These are phyloP conservation scores for Agrilus cyanescens DNA, from an alignment of 2,888 invertebrate species.

Conservation along the genomic window DNA sequence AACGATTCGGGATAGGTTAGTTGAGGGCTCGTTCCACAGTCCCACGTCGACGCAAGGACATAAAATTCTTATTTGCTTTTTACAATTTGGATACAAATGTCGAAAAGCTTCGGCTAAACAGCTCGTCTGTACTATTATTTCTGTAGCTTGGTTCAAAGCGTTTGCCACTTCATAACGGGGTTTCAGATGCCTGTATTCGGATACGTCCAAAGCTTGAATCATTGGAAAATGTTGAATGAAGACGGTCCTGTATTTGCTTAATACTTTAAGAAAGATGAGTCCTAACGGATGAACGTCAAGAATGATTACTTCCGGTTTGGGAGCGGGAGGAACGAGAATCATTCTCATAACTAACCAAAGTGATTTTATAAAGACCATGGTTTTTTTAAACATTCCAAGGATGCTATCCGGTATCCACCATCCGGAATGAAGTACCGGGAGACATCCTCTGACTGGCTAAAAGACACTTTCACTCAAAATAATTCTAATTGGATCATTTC, in stretches of 20 bases:
- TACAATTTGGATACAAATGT: slow-evolving; percentile 24
- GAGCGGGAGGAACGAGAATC: slow-evolving; percentile 22
- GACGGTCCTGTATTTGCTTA: slow-evolving; percentile 23
- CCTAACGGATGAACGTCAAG: slow-evolving; percentile 25
- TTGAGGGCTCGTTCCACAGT: slow-evolving; percentile 24
- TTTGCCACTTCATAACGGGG: slow-evolving; percentile 24
- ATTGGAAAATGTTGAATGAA: slow-evolving; percentile 24
- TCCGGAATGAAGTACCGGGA: slow-evolving; percentile 16
- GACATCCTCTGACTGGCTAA: slow-evolving; percentile 13
- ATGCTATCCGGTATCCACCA: slow-evolving; percentile 27
- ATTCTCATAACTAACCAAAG: slow-evolving; percentile 25
- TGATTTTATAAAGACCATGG: slow-evolving; percentile 19
- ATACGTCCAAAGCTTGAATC: slow-evolving; percentile 18
- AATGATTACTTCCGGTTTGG: slow-evolving; percentile 24
- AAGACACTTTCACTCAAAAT: slow-evolving; percentile 5
- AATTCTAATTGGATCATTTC: background rate
- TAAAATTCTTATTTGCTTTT: slow-evolving; percentile 20
- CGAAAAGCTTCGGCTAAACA: slow-evolving; percentile 26
- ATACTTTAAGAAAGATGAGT: slow-evolving; percentile 22
- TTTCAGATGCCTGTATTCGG: slow-evolving; percentile 21
- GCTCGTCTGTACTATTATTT: slow-evolving; percentile 27
- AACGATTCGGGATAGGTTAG: slow-evolving; percentile 26
- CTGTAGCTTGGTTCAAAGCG: slow-evolving; percentile 26
- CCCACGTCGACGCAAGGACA: slow-evolving; percentile 28
- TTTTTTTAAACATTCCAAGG: slow-evolving; percentile 19